Percentiles rank a stretch among this genome's conserved stretches.
phyloP scores from a whole-genome alignment of 2,888 invertebrate genomes.

The Eilema griseolum region DNA sequence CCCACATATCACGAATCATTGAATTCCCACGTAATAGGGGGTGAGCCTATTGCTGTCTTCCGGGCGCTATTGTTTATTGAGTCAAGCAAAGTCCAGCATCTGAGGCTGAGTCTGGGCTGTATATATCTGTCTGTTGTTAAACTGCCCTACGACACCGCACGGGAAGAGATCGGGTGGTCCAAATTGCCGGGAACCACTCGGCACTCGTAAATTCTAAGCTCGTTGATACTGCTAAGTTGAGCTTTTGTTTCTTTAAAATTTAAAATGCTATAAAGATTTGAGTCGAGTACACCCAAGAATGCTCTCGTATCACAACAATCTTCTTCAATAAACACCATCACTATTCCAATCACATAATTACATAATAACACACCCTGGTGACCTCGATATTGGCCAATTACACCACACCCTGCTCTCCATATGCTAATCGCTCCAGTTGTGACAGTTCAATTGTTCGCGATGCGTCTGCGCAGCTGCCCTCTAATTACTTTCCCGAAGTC shows the following conservation, averaged over 20 bases:
- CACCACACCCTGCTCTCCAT: slow-evolving; percentile 49
- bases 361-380: slow-evolving; percentile 43
- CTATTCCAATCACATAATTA: slow-evolving; percentile 27
- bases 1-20: too few relatives aligned
- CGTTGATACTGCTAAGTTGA: background rate
- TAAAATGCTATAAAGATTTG: background rate
- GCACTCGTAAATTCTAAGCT: too few relatives aligned
- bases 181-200: too few relatives aligned
- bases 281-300: background rate
- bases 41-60: too few relatives aligned
- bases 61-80: too few relatives aligned
- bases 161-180: too few relatives aligned
- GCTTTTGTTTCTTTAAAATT: background rate
- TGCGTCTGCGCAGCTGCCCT: slow-evolving; percentile 48
- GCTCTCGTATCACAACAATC: background rate
- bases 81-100: too few relatives aligned
- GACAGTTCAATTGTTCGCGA: slow-evolving; percentile 60
- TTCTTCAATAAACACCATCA: slow-evolving; percentile 10
- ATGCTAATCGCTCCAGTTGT: slow-evolving; percentile 57
- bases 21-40: too few relatives aligned
- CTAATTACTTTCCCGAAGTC: slow-evolving; percentile 55
- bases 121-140: too few relatives aligned
- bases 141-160: too few relatives aligned
- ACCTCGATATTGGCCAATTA: slow-evolving; percentile 51
- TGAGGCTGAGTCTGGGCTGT: too few relatives aligned